A percentile compares a stretch with the other conserved stretches of the same genome.
phyloP scores from a whole-genome alignment of 2,888 invertebrate species.

The Leuctra nigra region DNA sequence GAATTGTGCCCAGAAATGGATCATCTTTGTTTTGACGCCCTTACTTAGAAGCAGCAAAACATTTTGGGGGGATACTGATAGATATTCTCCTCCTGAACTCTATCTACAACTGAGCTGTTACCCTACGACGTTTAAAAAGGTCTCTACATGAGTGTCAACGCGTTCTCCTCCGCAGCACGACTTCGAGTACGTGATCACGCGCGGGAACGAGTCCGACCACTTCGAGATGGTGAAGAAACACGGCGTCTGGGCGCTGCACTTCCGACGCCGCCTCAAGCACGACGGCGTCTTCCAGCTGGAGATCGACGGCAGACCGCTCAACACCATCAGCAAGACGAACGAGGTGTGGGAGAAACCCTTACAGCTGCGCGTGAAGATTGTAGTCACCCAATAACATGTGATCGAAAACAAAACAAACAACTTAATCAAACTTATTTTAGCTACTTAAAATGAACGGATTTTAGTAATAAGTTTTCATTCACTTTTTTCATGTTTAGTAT shows the following conservation, averaged over 20 bases:
- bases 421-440: too few relatives aligned
- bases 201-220: constrained; percentile 50
- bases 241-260: constrained; percentile 54
- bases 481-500: too few relatives aligned
- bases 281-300: constrained; percentile 49
- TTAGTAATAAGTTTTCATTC: too few relatives aligned
- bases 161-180: constrained; percentile 40
- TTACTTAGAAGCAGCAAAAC: too few relatives aligned
- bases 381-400: constrained; percentile 42
- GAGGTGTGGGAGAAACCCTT: constrained; percentile 49
- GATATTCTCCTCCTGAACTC: too few relatives aligned
- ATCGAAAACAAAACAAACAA: neutral
- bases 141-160: too few relatives aligned
- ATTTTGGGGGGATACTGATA: too few relatives aligned
- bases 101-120: too few relatives aligned
- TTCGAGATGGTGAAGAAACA: constrained; percentile 51
- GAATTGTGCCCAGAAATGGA: too few relatives aligned
- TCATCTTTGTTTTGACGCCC: too few relatives aligned
- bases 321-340: constrained; percentile 32
- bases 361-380: constrained; percentile 45
- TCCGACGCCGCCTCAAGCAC: constrained; percentile 47
- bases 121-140: too few relatives aligned
- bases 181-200: constrained; percentile 50
- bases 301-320: constrained; percentile 45
- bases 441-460: too few relatives aligned